Evolutionary conservation across 2,113 vertebrate species (phyloP).

Genomic region (Nothobranchius furzeri): DNA sequence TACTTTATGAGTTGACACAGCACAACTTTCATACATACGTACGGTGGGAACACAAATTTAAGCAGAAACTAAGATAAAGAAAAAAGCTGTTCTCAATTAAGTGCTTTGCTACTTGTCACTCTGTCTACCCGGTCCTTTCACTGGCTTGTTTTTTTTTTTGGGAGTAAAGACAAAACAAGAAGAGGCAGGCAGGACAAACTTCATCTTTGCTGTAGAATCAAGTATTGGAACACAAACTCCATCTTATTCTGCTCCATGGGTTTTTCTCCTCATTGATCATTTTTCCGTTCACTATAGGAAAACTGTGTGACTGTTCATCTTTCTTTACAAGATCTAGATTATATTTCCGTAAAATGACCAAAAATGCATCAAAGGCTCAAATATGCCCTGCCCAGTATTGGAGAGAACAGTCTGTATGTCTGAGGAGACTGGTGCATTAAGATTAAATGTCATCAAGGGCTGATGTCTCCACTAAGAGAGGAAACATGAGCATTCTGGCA

Average conservation of each 20-base stretch:
- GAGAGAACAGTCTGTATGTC: background rate
- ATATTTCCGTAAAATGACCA: background rate
- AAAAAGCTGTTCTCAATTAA: no score
- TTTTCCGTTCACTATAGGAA: background rate
- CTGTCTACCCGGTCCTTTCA: background rate
- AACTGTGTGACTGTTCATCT: background rate
- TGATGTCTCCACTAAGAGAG: background rate
- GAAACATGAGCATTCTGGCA: constrained; percentile 11
- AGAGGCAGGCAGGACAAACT: background rate
- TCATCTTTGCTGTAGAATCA: background rate
- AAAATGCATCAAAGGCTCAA: background rate
- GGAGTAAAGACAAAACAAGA: constrained; percentile 1
- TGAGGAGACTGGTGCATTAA: background rate
- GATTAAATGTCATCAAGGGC: constrained; percentile 13
- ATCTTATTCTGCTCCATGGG: background rate
- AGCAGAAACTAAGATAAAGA: background rate
- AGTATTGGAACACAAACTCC: background rate
- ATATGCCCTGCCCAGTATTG: background rate
- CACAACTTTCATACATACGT: background rate
- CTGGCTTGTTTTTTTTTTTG: background rate
- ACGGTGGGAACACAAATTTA: background rate
- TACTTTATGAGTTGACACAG: constrained; percentile 1
- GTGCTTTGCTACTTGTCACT: background rate
- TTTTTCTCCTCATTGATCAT: background rate
- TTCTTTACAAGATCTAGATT: background rate